These are phyloP conservation scores for Andrena chrysosceles DNA, from an alignment of 2,888 invertebrate genomes.

Conservation along the genomic window DNA sequence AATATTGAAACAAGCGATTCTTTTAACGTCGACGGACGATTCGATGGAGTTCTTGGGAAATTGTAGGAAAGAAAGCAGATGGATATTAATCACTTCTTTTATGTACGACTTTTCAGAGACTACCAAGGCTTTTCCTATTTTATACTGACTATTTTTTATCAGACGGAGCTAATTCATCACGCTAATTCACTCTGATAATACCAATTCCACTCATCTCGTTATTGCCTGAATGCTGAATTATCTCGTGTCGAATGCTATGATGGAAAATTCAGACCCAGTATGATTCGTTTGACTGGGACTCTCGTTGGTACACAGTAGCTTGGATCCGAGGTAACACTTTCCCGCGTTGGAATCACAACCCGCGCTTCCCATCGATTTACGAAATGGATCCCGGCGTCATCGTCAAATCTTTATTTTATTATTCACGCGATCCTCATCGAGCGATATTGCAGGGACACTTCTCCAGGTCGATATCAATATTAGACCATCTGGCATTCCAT, in stretches of 20 bases:
- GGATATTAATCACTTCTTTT: not conserved
- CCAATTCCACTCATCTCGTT: too few species aligned
- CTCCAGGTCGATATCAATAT: slow-evolving; percentile 52
- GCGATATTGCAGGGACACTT: slow-evolving; percentile 33
- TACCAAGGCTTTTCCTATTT: too few species aligned
- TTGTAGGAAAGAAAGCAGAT: not conserved
- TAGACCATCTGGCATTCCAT: slow-evolving; percentile 62
- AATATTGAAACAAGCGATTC: not conserved
- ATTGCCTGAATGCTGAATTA: too few species aligned
- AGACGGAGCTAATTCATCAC: too few species aligned
- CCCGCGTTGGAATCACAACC: not conserved
- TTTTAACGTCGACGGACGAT: not conserved
- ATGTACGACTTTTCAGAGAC: too few species aligned
- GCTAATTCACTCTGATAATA: too few species aligned
- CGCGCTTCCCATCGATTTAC: slow-evolving; percentile 17
- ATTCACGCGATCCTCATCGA: slow-evolving; percentile 46
- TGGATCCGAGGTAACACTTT: slow-evolving; percentile 10
- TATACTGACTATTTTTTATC: too few species aligned
- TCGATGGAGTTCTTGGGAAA: too few species aligned
- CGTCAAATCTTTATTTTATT: slow-evolving; percentile 54
- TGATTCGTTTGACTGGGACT: not conserved
- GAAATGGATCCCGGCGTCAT: not conserved
- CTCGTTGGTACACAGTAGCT: not conserved
- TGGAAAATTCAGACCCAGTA: not conserved
- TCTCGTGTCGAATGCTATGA: not conserved